These are phyloP conservation scores for Galago senegalensis DNA, from an alignment of 2,797 vertebrate species.

Conservation along the genomic window DNA sequence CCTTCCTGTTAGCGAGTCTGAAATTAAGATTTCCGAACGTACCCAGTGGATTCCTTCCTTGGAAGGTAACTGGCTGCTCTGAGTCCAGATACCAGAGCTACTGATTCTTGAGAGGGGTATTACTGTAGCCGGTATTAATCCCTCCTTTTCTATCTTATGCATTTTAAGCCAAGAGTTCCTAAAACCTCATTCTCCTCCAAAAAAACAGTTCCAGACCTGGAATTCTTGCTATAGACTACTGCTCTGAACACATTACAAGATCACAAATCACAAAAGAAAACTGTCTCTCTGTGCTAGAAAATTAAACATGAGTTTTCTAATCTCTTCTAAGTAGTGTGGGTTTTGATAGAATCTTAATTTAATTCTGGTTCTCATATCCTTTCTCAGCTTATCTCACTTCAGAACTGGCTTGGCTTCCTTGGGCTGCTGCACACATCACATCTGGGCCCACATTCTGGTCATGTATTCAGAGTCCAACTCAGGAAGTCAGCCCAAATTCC, in stretches of 20 bases:
- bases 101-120: neutral
- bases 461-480: neutral
- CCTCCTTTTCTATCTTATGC: neutral
- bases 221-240: neutral
- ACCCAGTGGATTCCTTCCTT: neutral
- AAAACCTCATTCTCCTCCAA: neutral
- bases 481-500: neutral
- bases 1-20: neutral
- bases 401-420: neutral
- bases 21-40: neutral
- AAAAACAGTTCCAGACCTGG: neutral
- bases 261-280: constrained; percentile 38
- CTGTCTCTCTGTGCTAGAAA: neutral
- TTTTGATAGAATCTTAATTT: constrained; percentile 38
- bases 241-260: neutral
- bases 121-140: neutral
- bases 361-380: constrained; percentile 7
- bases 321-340: neutral
- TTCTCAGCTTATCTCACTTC: neutral
- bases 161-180: neutral
- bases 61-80: neutral
- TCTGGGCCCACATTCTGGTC: neutral
- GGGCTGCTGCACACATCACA: neutral
- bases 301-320: neutral
- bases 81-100: neutral